Evolutionary conservation across 2,113 vertebrate species (phyloP).

Genomic region (Carettochelys insculpta): DNA sequence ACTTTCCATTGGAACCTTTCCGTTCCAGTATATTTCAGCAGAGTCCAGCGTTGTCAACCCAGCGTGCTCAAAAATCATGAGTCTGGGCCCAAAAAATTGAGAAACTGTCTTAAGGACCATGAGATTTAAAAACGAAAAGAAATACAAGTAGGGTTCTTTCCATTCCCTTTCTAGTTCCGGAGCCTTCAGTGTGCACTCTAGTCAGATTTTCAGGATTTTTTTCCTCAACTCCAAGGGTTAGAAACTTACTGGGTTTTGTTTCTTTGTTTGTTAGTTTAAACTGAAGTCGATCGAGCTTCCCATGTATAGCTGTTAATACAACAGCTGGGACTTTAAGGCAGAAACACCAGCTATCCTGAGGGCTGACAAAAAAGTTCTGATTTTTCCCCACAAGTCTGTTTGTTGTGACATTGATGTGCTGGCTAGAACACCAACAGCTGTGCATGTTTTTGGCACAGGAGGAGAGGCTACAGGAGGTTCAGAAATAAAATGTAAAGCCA

Average conservation of each 20-base stretch:
- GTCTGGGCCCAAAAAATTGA: neutral
- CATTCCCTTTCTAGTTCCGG: neutral
- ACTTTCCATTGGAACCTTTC: slow-evolving; percentile 15
- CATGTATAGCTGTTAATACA: slow-evolving; percentile 1
- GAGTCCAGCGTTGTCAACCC: neutral
- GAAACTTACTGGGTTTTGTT: neutral
- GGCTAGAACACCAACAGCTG: slow-evolving; percentile 43
- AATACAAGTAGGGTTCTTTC: neutral
- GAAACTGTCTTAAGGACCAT: neutral
- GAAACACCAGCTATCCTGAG: neutral
- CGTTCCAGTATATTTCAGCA: neutral
- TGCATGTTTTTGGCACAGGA: slow-evolving; percentile 41
- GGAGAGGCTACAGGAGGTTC: neutral
- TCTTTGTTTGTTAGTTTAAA: neutral
- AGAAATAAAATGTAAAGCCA: neutral
- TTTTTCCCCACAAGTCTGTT: neutral
- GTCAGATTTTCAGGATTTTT: neutral
- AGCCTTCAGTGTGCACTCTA: neutral
- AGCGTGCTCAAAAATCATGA: neutral
- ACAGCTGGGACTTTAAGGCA: neutral
- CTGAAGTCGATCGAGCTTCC: neutral
- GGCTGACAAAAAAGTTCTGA: neutral
- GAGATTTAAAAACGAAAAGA: neutral
- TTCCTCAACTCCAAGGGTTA: neutral
- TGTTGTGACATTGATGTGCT: slow-evolving; percentile 28